Base-by-base conservation (phyloP, 2,888 invertebrate genomes). In the Eremobia ochroleuca region DNA sequence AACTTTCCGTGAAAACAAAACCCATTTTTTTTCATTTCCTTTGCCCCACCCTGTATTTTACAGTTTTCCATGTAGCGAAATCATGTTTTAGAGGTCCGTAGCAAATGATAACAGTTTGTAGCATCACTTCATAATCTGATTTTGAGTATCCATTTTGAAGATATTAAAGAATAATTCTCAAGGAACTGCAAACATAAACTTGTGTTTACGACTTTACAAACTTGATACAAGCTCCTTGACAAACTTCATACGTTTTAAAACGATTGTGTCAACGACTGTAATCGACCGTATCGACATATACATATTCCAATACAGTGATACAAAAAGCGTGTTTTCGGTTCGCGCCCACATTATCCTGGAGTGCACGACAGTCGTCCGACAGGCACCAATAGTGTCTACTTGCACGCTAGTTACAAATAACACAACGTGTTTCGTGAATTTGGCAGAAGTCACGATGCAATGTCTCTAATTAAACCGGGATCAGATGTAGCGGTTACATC, bases 391-490 rank as follows among this genome's bases (percentile, higher is more conserved):
- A 85, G 55, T 68, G 79, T 31, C 81, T 77, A 73, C 82, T 77
- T 77, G 67, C 78, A 81, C 61, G 79, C 83, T 81, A 87, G 83
- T 88, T 85, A 88, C 87, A 87, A 89, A 89, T 82, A 88, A 81
- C 82, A 83, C 84, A 88, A 79, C 77, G 83, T 91, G 91, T 91
- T 88, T 81, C 76, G 87, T 86, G 86, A 87, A 90, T 91, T 92
- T 92, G 92, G 91, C 91, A 92, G 87, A 85, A 90, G 90, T 87
- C 87, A 85, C 85, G 80, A 89, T 86, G 89, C 92, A 90, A 90
- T 92, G 92, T 90, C 90, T 93, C 93, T 94, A 95, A 95, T 95
- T 95, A 95, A 94, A 94, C 92, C 86, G 89, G 94, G 94, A 95
- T 95, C 95, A 94, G 93, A 92, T 93, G 93, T 92, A 92, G 92